These are phyloP conservation scores for Anoplolepis gracilipes DNA, from an alignment of 1,140 invertebrate genomes.

Conservation along the genomic window DNA sequence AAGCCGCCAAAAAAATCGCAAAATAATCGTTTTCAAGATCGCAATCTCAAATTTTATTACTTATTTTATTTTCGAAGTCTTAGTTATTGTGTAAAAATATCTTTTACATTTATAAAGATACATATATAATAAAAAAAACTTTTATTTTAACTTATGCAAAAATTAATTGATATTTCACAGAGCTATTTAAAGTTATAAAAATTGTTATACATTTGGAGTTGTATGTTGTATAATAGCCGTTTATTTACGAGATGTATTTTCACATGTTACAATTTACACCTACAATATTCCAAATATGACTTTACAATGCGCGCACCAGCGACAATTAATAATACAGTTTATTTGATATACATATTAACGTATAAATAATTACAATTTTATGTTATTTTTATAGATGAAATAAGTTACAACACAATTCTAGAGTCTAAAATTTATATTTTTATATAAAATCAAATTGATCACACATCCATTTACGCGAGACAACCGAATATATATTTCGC, in stretches of 20 bases:
- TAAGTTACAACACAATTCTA: constrained; percentile 50
- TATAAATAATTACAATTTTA: constrained; percentile 43
- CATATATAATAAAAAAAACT: constrained; percentile 7
- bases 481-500: background rate
- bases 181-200: background rate
- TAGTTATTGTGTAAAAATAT: constrained; percentile 15
- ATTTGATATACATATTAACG: constrained; percentile 45
- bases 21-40: too few relatives aligned
- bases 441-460: constrained; percentile 20
- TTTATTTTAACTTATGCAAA: constrained; percentile 3
- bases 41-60: background rate
- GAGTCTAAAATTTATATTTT: constrained; percentile 21
- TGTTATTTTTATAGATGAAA: constrained; percentile 1
- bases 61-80: constrained; percentile 12
- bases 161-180: background rate
- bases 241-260: constrained; percentile 76
- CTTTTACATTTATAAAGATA: constrained; percentile 1
- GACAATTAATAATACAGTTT: background rate
- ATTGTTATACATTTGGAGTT: background rate
- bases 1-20: background rate
- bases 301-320: constrained; percentile 32
- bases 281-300: constrained; percentile 57
- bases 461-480: background rate
- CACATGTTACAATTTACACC: constrained; percentile 74
- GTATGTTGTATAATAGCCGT: constrained; percentile 58